Evolutionary conservation across 2,888 invertebrate species (phyloP).

Genomic region (Bedellia somnulentella): DNA sequence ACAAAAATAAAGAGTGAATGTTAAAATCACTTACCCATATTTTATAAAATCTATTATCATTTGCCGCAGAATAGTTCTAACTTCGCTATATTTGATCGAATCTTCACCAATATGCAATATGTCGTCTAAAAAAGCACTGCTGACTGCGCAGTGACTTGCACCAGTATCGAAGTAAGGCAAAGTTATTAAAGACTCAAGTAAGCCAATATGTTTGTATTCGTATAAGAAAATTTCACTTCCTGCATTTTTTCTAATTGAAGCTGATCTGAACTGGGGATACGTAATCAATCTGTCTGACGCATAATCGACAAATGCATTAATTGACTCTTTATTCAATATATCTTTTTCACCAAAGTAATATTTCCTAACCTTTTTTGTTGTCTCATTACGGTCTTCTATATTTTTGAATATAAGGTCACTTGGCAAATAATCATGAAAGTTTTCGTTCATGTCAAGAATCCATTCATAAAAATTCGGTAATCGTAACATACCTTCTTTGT

Average conservation of each 20-base stretch:
- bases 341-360: slow-evolving; percentile 19
- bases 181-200: slow-evolving; percentile 13
- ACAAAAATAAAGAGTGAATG: neutral
- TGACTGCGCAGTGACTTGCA: slow-evolving; percentile 19
- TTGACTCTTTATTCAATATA: slow-evolving; percentile 12
- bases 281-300: slow-evolving; percentile 17
- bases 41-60: slow-evolving; percentile 13
- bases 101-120: too few species aligned
- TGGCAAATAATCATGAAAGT: slow-evolving; percentile 18
- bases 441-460: slow-evolving; percentile 16
- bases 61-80: slow-evolving; percentile 14
- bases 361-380: slow-evolving; percentile 13
- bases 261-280: slow-evolving; percentile 15
- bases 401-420: slow-evolving; percentile 17
- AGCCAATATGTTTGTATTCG: slow-evolving; percentile 19
- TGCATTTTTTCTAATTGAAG: slow-evolving; percentile 14
- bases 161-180: slow-evolving; percentile 12
- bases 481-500: slow-evolving; percentile 17
- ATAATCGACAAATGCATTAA: slow-evolving; percentile 16
- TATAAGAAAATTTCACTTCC: slow-evolving; percentile 15
- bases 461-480: slow-evolving; percentile 14
- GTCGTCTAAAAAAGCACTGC: too few species aligned
- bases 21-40: slow-evolving; percentile 16
- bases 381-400: slow-evolving; percentile 10
- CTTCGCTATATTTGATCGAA: too few species aligned